Percentiles rank a stretch among this genome's conserved stretches.
Evolutionary conservation across 2,888 invertebrate genomes (phyloP).

Genomic region (Digitonthophagus gazella): DNA sequence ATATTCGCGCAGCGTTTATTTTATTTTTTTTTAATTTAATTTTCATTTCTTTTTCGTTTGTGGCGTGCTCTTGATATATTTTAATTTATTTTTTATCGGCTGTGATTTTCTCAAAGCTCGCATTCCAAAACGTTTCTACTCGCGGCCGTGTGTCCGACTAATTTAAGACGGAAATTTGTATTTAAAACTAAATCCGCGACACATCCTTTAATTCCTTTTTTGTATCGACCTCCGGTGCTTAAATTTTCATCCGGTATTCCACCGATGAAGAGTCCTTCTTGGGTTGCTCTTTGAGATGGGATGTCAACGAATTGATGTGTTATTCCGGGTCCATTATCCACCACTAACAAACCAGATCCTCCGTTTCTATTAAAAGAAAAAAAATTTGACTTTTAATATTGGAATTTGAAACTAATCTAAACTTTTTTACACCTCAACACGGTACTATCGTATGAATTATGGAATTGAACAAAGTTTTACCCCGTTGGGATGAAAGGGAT

Average conservation of each 20-base stretch:
- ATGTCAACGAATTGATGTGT: slow-evolving; percentile 82
- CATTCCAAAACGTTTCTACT: slow-evolving; percentile 53
- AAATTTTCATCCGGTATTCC: slow-evolving; percentile 47
- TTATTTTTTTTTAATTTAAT: slow-evolving; percentile 12
- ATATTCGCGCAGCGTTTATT: slow-evolving; percentile 17
- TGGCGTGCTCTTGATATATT: slow-evolving; percentile 11
- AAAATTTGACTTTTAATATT: not conserved
- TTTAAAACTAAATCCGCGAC: slow-evolving; percentile 62
- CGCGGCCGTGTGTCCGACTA: slow-evolving; percentile 53
- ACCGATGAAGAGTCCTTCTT: slow-evolving; percentile 86
- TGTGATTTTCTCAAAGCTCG: slow-evolving; percentile 31
- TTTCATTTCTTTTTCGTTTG: slow-evolving; percentile 17
- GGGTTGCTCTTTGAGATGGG: slow-evolving; percentile 79
- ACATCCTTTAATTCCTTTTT: slow-evolving; percentile 60
- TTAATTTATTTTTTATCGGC: not conserved
- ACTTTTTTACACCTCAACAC: slow-evolving; percentile 12
- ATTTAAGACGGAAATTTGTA: slow-evolving; percentile 58
- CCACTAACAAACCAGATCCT: slow-evolving; percentile 80
- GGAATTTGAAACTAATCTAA: not conserved
- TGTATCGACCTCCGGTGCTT: slow-evolving; percentile 52
- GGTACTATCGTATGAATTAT: slow-evolving; percentile 10
- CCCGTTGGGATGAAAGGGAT: not conserved
- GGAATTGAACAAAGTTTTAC: slow-evolving; percentile 13
- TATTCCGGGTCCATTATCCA: slow-evolving; percentile 82
- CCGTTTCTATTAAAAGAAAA: slow-evolving; percentile 63